phyloP scores from a whole-genome alignment of 2,113 vertebrate genomes.

The Suricata suricatta region DNA sequence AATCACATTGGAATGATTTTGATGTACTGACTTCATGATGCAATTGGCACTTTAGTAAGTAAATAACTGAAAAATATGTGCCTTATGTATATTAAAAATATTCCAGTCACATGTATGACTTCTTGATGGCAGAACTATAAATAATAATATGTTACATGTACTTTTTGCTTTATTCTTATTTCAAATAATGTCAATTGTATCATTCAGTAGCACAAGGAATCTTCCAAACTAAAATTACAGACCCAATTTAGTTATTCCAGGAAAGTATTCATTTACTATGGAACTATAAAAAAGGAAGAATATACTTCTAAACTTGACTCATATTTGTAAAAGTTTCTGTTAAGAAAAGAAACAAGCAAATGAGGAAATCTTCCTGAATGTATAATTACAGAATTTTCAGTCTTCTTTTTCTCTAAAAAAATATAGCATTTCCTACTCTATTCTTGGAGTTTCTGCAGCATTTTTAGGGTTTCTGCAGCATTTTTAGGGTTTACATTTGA shows the following conservation, averaged over 20 bases:
- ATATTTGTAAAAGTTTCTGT: slow-evolving; percentile 4
- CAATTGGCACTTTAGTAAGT: slow-evolving; percentile 43
- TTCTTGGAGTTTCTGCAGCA: background rate
- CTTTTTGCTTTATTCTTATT: slow-evolving; percentile 47
- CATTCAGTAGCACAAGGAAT: slow-evolving; percentile 4
- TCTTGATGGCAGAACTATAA: slow-evolving; percentile 1
- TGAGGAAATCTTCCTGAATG: background rate
- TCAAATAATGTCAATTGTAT: slow-evolving; percentile 28
- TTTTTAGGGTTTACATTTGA: background rate
- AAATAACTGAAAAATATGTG: slow-evolving; percentile 19
- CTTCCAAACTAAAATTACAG: slow-evolving; percentile 25
- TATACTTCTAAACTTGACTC: slow-evolving; percentile 14
- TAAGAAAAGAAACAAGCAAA: background rate
- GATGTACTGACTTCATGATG: background rate
- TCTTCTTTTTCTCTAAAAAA: slow-evolving; percentile 37
- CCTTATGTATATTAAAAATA: slow-evolving; percentile 48
- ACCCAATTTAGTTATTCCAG: slow-evolving; percentile 4
- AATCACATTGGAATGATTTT: background rate
- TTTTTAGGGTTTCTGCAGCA: background rate
- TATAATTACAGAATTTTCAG: background rate
- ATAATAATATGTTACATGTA: background rate
- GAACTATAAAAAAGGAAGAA: background rate
- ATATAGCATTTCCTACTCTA: background rate
- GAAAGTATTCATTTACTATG: background rate
- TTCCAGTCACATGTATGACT: background rate